Percentiles rank a stretch among this genome's conserved stretches.
phyloP scores from a whole-genome alignment of 2,113 vertebrate species.

The Phalacrocorax brasilianus region DNA sequence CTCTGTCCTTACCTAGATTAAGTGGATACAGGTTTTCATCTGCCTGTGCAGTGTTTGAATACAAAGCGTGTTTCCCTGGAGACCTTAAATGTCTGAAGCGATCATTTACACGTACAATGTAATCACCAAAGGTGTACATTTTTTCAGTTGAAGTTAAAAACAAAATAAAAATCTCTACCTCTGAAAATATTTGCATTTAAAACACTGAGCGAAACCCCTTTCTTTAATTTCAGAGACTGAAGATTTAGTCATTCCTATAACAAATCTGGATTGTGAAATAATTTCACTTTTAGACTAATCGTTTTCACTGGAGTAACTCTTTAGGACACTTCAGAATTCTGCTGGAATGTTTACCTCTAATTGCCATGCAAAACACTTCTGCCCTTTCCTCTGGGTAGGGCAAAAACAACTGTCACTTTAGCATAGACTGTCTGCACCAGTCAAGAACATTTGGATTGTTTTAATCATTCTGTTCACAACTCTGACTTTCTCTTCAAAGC shows the following conservation, averaged over 20 bases:
- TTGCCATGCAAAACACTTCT: constrained; percentile 51
- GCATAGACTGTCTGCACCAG: constrained; percentile 17
- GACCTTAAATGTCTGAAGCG: constrained; percentile 56
- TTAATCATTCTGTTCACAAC: constrained; percentile 30
- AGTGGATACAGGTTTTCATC: constrained; percentile 39
- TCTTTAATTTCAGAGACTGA: not conserved
- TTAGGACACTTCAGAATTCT: not conserved
- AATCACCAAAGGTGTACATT: not conserved
- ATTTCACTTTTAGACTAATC: constrained; percentile 1
- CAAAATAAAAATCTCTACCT: not conserved
- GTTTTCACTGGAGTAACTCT: not conserved
- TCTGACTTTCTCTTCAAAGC: constrained; percentile 9
- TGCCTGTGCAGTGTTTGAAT: constrained; percentile 30
- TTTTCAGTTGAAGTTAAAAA: constrained; percentile 4
- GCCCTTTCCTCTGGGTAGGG: constrained; percentile 24
- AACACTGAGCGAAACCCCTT: not conserved
- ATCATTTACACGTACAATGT: constrained; percentile 53
- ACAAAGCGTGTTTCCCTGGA: constrained; percentile 67
- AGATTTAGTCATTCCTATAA: not conserved
- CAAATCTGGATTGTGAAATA: not conserved
- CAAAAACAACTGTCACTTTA: constrained; percentile 35
- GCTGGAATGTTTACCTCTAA: constrained; percentile 48
- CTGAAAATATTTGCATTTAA: constrained; percentile 15
- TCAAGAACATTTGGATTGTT: constrained; percentile 3
- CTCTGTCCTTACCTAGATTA: constrained; percentile 40